A percentile compares a stretch with the other conserved stretches of the same genome.
phyloP scores from a whole-genome alignment of 2,113 vertebrate genomes.

The Urocitellus parryii region DNA sequence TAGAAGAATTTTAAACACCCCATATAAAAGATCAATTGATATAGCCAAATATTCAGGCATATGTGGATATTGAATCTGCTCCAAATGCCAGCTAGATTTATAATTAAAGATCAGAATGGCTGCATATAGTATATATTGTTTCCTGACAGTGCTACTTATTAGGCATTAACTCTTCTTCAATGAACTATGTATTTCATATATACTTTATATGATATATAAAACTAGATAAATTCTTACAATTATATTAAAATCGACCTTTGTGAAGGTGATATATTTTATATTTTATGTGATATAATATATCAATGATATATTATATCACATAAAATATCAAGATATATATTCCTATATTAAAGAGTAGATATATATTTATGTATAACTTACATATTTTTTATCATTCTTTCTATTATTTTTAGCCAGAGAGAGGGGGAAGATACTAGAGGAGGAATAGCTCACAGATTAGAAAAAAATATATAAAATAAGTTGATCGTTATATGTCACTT shows the following conservation, averaged over 20 bases:
- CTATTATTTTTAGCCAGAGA: neutral
- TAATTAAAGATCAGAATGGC: neutral
- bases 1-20: conserved; percentile 46
- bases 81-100: conserved; percentile 29
- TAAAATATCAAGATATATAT: neutral
- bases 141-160: neutral
- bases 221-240: neutral
- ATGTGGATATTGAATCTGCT: neutral
- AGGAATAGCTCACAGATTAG: neutral
- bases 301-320: neutral
- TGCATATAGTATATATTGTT: neutral
- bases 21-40: conserved; percentile 63
- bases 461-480: neutral
- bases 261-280: no score
- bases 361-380: neutral
- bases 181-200: neutral
- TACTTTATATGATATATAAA: neutral
- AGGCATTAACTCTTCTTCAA: neutral
- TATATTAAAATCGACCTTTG: neutral
- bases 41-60: conserved; percentile 53
- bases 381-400: neutral
- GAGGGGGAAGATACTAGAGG: neutral
- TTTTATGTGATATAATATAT: no score
- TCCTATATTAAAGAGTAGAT: neutral
- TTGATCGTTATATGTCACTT: neutral